Evolutionary conservation across 2,113 vertebrate genomes (phyloP), one percentile per base, ranked within the genome.

Genomic region (Geococcyx californianus): DNA sequence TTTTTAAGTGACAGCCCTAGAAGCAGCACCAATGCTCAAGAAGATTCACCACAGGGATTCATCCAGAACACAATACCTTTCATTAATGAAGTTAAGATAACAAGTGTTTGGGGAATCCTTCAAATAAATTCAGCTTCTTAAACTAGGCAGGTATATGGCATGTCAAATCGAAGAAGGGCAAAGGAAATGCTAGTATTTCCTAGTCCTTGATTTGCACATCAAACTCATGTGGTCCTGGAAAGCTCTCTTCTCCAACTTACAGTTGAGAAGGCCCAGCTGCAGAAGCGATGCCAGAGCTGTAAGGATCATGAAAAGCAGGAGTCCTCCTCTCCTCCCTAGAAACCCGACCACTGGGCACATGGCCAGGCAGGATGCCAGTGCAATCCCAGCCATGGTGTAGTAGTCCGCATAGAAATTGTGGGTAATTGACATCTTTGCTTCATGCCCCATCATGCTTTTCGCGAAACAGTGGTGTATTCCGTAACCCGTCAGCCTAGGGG

Each of bases 391-490:
- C 98, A 99, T 98, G 49, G 99, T 99, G 94, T 99, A 99, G 91
- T 99, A 99, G 96, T 99, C 99, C 0, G 98, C 98, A 3, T 99
- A 99, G 98, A 99, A 99, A 95, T 99, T 99, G 84, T 99, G 98
- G 77, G 99, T 98, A 31, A 98, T 91, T 0, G 98, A 98, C 40
- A 98, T 98, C 92, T 98, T 99, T 16, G 97, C 98, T 76, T 99
- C 98, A 1, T 99, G 99, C 6, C 98, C 99, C 98, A 99, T 98
- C 98, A 99, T 98, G 55, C 99, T 99, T 89, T 99, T 98, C 1
- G 99, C 99, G 94, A 99, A 99, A 86, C 99, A 99, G 97, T 99
- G 99, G 97, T 99, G 99, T 96, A 99, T 99, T 59, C 99, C 99
- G 1, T 98, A 99, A 9, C 99, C 99, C 2, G 99, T 99, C 90